Conservation (phyloP, 2,797 vertebrate species). For the Cynopterus sphinx region DNA sequence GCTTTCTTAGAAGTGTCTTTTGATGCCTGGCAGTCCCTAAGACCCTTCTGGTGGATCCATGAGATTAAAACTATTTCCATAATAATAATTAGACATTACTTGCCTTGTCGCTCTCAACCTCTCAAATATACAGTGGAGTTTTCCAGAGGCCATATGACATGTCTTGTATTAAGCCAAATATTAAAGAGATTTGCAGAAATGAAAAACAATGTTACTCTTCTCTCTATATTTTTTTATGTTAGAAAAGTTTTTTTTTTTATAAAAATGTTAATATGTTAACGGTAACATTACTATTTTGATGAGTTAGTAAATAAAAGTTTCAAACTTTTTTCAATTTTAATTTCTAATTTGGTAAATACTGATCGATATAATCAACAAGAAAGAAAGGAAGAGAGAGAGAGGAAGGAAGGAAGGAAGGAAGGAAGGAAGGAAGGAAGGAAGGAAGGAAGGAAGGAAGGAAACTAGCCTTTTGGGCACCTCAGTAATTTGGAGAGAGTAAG, state of each 20-base stretch:
- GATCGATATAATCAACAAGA: background rate
- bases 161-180: background rate
- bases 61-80: background rate
- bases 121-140: background rate
- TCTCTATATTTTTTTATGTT: background rate
- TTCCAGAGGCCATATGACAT: background rate
- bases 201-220: background rate
- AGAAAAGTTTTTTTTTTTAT: background rate
- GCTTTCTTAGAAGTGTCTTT: accelerated
- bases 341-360: background rate
- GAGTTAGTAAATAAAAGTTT: background rate
- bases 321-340: background rate
- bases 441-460: background rate
- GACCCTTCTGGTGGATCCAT: background rate
- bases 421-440: too few relatives aligned
- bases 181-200: background rate
- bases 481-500: background rate
- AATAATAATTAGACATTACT: background rate
- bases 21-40: background rate
- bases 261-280: background rate
- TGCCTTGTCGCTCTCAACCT: background rate
- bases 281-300: background rate
- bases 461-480: background rate
- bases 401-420: too few relatives aligned
- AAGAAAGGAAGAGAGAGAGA: too few relatives aligned